Base-by-base conservation (phyloP, 2,888 invertebrate genomes). In the Erebia palarica region DNA sequence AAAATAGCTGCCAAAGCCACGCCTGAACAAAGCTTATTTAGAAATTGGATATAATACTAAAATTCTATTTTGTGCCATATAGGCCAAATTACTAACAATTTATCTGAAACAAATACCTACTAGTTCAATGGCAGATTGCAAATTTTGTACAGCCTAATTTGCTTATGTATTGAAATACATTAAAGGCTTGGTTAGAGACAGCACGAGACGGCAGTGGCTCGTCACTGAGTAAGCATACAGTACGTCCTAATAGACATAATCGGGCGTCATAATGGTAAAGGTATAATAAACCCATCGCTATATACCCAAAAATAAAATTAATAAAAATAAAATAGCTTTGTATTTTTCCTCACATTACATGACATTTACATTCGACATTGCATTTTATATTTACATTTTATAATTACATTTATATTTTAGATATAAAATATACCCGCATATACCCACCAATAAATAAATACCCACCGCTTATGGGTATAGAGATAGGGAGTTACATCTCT, bases 141-240 rank as follows among this genome's bases (percentile, higher is more conserved):
- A 42, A 60, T 44, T 44, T 36, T 59, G 60, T 16, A 58, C 57
- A 44, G 16, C 11, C 36, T 59, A 42, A 60, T 60, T 60, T 44
- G 42, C 60, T 18, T 18, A 53, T 16, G 53, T 53, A 53, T 53
- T 53, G 16, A 53, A 53, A 53, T 53, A 53, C 16, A 18, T 53
- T 16, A 53, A 16, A 16, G 53, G 3, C 53, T 9, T 53, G 53
- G 53, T 53, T 3, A 53, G 8, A 53, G 3, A 49, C 10, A 16
- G 18, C 3, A 10, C 16, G 53, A 13, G 13, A 3, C 3, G 10
- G 10, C 44, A 47, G 10, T 11, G 3, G 11, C 44, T 1, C 49
- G 49, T 49, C 14, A n/a, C 14, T n/a, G 14, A 13, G 11, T 11
- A 11, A 47, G 3, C 47, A 47, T 47, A 13, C 10, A 8, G 13